Base-by-base conservation (phyloP, 1,140 invertebrate genomes). In the Nylanderia fulva region DNA sequence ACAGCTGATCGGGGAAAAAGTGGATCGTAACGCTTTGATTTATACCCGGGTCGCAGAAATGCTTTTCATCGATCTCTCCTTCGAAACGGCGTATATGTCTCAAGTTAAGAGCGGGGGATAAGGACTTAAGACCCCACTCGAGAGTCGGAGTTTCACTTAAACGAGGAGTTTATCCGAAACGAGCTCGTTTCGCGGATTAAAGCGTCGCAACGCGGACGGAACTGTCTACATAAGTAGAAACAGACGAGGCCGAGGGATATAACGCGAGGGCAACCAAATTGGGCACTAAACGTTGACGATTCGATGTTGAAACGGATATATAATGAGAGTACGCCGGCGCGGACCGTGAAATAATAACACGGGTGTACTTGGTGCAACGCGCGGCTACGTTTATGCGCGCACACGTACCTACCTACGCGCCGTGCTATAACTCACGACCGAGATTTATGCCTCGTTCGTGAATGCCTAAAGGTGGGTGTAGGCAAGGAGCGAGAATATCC, bases 131-230 rank as follows among this genome's bases (percentile, higher is more conserved):
- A 29, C 29, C 29, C 61, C 21, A 58, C 77, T 75, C 56, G 60
- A 48, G 29, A 24, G 84, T 24, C 58, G 42, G 85, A 89, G 87
- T 89, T 89, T 89, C 85, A 89, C 87, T 89, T 89, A 89, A 89
- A 89, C 87, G 87, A 89, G 87, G 85, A 88, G 87, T 89, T 89
- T 88, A 89, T 86, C 87, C 79, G 79, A 86, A 89, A 88, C 58
- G 79, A 84, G 88, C 85, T 86, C 87, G 79, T 89, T 86, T 8
- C 79, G 64, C 79, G 87, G 88, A 90, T 89, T 89, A 90, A 89
- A 90, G 85, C 69, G 69, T 89, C 66, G 80, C 85, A 60, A 86
- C 66, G 85, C 52, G 84, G 56, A 86, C 79, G 69, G 71, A 69
- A 76, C 68, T 85, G 85, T 89, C 88, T 85, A 75, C 42, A 24